phyloP scores from a whole-genome alignment of 2,888 invertebrate species.

The Cryptocephalus moraei region DNA sequence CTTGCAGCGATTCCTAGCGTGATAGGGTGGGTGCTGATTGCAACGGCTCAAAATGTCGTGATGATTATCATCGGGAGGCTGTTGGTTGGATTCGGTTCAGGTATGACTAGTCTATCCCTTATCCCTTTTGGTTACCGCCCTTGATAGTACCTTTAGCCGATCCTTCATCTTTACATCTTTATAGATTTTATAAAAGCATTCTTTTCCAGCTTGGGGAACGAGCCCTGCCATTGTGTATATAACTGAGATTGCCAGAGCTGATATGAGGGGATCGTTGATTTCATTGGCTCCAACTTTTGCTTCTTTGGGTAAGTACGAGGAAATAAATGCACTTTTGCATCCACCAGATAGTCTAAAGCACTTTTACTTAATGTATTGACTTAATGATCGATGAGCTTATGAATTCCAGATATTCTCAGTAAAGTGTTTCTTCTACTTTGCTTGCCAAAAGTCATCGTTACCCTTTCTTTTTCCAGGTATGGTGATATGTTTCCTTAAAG shows the following conservation, averaged over 20 bases:
- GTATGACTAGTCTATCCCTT: conserved; percentile 31
- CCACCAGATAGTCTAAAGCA: no score
- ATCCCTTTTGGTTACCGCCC: no score
- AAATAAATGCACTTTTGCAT: no score
- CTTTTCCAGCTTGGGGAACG: conserved; percentile 41
- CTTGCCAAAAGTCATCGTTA: no score
- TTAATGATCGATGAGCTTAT: no score
- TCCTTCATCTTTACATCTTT: no score
- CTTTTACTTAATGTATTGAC: no score
- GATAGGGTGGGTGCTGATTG: conserved; percentile 46
- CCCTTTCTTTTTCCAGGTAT: conserved; percentile 35
- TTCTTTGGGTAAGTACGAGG: conserved; percentile 40
- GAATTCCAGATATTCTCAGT: no score
- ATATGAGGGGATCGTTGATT: conserved; percentile 49
- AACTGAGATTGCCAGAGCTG: conserved; percentile 49
- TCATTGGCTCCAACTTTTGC: conserved; percentile 48
- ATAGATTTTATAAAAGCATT: background rate
- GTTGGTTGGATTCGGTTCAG: conserved; percentile 44
- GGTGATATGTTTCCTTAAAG: conserved; percentile 46
- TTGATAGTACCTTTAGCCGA: no score
- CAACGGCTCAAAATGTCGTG: conserved; percentile 40
- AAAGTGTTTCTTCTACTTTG: no score
- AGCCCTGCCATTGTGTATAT: conserved; percentile 53
- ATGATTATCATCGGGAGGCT: conserved; percentile 37
- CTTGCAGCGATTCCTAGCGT: conserved; percentile 44